A percentile compares a stretch with the other conserved stretches of the same genome.
phyloP scores from a whole-genome alignment of 2,888 invertebrate genomes.

The Halocaridina rubra region DNA sequence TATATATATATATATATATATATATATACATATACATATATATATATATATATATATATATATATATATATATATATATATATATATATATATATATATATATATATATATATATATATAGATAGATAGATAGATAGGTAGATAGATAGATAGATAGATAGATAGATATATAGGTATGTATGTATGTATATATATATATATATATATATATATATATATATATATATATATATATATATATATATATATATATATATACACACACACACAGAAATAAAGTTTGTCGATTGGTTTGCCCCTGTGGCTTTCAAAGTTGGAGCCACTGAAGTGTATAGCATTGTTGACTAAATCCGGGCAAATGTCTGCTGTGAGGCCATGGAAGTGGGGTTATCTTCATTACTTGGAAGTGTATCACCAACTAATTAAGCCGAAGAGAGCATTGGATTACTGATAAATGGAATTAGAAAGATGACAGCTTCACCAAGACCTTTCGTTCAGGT shows the following conservation, averaged over 20 bases:
- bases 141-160: background rate
- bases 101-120: background rate
- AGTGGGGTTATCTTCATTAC: too few species aligned
- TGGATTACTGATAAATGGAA: too few species aligned
- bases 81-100: background rate
- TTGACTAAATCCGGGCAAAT: too few species aligned
- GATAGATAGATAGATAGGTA: background rate
- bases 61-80: background rate
- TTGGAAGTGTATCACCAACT: too few species aligned
- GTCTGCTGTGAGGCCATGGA: too few species aligned
- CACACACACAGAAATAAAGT: background rate
- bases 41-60: background rate
- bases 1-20: background rate
- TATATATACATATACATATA: background rate
- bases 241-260: background rate
- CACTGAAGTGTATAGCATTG: too few species aligned
- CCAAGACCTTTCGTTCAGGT: too few species aligned
- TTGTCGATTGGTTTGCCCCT: too few species aligned
- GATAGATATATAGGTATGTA: background rate
- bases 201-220: background rate
- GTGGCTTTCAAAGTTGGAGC: too few species aligned
- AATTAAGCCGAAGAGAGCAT: too few species aligned
- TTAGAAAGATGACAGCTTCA: too few species aligned
- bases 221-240: background rate
- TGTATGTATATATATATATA: background rate